phyloP scores from a whole-genome alignment of 2,888 invertebrate genomes.

The Nephrotoma guestfalica region DNA sequence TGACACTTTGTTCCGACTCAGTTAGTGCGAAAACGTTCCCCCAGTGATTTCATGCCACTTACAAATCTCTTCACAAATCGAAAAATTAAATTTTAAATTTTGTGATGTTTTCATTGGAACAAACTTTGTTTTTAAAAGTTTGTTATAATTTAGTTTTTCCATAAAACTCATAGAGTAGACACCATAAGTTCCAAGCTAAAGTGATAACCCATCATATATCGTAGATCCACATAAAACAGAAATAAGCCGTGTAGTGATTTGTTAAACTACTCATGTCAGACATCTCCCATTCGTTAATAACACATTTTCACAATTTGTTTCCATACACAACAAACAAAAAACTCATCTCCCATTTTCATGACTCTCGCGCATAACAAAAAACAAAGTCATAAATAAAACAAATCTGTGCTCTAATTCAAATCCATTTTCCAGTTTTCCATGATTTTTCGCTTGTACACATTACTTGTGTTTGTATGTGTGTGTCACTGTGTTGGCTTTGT shows the following conservation, averaged over 20 bases:
- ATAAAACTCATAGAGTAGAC: too few species aligned
- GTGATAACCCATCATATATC: too few species aligned
- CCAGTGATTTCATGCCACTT: too few species aligned
- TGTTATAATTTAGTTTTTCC: too few species aligned
- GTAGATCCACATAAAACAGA: neutral
- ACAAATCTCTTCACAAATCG: too few species aligned
- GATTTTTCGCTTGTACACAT: neutral
- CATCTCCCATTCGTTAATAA: neutral
- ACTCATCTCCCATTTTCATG: neutral
- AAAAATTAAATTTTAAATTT: too few species aligned
- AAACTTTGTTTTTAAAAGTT: too few species aligned
- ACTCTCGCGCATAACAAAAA: neutral
- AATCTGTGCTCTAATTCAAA: neutral
- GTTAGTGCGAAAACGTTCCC: too few species aligned
- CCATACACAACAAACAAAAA: neutral
- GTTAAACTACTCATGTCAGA: neutral
- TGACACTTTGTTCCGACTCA: too few species aligned
- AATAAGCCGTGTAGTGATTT: neutral
- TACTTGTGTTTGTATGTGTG: neutral
- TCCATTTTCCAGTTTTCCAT: neutral
- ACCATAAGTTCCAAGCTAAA: too few species aligned
- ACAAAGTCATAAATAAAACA: neutral
- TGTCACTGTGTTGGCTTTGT: neutral
- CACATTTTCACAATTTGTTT: neutral
- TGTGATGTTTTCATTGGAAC: too few species aligned